phyloP scores from a whole-genome alignment of 2,113 vertebrate species.

The Istiophorus platypterus region DNA sequence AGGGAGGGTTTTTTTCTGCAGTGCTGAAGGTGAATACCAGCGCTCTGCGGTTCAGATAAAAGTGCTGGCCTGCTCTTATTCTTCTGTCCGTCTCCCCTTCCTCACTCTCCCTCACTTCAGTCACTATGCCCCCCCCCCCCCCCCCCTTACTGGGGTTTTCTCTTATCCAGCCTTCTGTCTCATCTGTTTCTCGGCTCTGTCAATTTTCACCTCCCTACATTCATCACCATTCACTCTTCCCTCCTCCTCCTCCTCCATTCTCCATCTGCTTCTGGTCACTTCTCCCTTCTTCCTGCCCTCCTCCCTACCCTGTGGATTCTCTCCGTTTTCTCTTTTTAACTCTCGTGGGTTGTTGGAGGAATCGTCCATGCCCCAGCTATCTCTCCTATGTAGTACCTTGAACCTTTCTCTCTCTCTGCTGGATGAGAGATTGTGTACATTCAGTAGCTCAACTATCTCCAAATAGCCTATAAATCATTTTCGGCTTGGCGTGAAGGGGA shows the following conservation, averaged over 20 bases:
- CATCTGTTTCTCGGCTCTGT: slow-evolving; percentile 33
- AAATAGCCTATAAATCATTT: slow-evolving; percentile 80
- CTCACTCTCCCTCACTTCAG: slow-evolving; percentile 33
- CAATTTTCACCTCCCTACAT: slow-evolving; percentile 28
- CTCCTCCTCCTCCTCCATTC: slow-evolving; percentile 20
- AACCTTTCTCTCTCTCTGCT: slow-evolving; percentile 28
- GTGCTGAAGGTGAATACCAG: slow-evolving; percentile 69
- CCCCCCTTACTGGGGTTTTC: slow-evolving; percentile 15
- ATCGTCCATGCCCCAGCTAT: slow-evolving; percentile 47
- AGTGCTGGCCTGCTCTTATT: slow-evolving; percentile 56
- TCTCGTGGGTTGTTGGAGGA: slow-evolving; percentile 43
- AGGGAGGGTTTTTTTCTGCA: slow-evolving; percentile 31
- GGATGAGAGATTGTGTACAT: slow-evolving; percentile 70
- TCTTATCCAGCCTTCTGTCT: slow-evolving; percentile 32
- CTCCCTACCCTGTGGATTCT: slow-evolving; percentile 16
- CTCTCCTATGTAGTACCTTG: slow-evolving; percentile 10
- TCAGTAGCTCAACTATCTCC: slow-evolving; percentile 68
- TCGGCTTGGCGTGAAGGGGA: slow-evolving; percentile 48
- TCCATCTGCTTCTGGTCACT: slow-evolving; percentile 29
- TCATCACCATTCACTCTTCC: slow-evolving; percentile 1
- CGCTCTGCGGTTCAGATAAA: slow-evolving; percentile 67
- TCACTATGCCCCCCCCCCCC: slow-evolving; percentile 30
- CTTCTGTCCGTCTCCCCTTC: slow-evolving; percentile 28
- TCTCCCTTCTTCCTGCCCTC: not conserved
- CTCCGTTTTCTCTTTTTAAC: slow-evolving; percentile 32